Evolutionary conservation across 2,113 vertebrate species (phyloP).

Genomic region (Myocastor coypus): DNA sequence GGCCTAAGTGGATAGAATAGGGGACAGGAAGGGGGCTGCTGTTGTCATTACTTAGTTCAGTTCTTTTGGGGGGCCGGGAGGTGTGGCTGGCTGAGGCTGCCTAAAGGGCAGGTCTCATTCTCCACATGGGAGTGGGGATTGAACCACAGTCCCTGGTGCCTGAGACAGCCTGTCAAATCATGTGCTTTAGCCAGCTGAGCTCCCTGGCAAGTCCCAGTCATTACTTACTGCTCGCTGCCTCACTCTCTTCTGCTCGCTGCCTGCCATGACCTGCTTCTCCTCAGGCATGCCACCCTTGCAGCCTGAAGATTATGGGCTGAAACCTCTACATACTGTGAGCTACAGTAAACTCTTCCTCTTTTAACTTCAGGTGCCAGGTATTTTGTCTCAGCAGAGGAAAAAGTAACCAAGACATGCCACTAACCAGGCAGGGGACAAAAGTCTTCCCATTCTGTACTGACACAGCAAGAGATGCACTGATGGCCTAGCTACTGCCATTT

Average conservation of each 20-base stretch:
- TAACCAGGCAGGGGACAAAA: not conserved
- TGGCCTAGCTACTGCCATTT: not conserved
- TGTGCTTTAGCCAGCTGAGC: too few species aligned
- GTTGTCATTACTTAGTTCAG: not conserved
- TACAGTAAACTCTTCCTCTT: not conserved
- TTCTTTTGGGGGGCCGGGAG: too few species aligned
- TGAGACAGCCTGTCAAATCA: too few species aligned
- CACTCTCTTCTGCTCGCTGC: not conserved
- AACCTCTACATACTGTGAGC: not conserved
- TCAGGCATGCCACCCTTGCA: not conserved
- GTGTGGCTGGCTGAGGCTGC: too few species aligned
- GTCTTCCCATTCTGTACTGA: not conserved
- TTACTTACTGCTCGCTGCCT: not conserved
- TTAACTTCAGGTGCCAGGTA: not conserved
- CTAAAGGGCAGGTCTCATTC: too few species aligned
- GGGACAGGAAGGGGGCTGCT: not conserved
- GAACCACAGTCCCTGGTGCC: too few species aligned
- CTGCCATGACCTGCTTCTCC: not conserved
- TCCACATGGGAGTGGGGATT: too few species aligned
- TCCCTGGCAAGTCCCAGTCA: too few species aligned
- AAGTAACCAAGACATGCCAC: not conserved
- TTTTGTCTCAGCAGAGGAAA: not conserved
- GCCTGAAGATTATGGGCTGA: not conserved
- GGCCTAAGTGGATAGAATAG: not conserved
- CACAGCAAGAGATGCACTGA: not conserved